These are phyloP conservation scores for Pristionchus maxplancki DNA, from an alignment of 2,888 invertebrate genomes.

Conservation along the genomic window DNA sequence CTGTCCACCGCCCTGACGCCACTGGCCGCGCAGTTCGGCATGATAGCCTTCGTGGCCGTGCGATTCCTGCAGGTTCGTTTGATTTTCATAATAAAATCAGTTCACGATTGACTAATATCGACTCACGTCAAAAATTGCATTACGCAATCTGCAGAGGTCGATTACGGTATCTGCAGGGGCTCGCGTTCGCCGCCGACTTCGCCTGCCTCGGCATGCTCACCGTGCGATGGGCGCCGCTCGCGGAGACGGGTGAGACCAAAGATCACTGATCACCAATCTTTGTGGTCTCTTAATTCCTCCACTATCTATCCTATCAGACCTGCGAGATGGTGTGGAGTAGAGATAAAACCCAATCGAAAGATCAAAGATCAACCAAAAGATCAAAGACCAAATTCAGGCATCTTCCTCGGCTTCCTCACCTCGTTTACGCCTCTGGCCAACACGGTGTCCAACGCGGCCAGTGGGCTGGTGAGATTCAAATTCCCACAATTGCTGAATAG, in stretches of 20 bases:
- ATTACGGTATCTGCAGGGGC: constrained; percentile 51
- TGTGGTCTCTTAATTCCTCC: too few species aligned
- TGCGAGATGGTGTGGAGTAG: too few species aligned
- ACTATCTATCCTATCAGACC: too few species aligned
- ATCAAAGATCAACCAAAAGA: neutral
- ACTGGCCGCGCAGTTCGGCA: constrained; percentile 22
- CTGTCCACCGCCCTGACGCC: constrained; percentile 22
- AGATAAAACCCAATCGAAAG: neutral
- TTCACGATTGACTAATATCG: neutral
- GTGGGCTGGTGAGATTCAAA: constrained; percentile 58
- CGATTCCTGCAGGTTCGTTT: constrained; percentile 8
- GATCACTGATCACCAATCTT: neutral
- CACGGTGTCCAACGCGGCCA: constrained; percentile 66
- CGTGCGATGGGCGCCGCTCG: constrained; percentile 68
- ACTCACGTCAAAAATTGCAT: too few species aligned
- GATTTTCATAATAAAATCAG: neutral
- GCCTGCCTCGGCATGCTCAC: constrained; percentile 61
- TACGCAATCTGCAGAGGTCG: neutral
- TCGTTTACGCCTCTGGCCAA: constrained; percentile 69
- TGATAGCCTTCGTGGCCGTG: neutral
- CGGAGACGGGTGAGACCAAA: constrained; percentile 56
- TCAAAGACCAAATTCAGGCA: constrained; percentile 39
- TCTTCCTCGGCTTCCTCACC: constrained; percentile 70
- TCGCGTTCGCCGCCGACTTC: constrained; percentile 61
- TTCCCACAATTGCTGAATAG: too few species aligned